These are phyloP conservation scores for Drosophila pseudoananassae DNA, from an alignment of 1,140 invertebrate species.

Conservation along the genomic window DNA sequence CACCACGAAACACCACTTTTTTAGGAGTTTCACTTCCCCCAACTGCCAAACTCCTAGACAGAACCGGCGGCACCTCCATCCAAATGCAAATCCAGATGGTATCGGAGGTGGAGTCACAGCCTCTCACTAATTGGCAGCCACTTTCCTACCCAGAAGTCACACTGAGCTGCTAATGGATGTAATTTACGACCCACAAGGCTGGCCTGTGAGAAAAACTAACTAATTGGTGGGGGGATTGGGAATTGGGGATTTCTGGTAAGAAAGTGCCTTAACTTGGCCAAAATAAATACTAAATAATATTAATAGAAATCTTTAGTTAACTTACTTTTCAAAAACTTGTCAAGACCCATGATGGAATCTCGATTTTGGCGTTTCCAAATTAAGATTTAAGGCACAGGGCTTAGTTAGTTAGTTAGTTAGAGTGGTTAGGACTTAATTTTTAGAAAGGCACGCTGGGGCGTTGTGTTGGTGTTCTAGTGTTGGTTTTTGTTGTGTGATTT, in stretches of 20 bases:
- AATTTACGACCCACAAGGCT: conserved; percentile 67
- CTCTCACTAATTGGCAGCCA: conserved; percentile 72
- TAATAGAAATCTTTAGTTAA: conserved; percentile 13
- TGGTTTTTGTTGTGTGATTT: conserved; percentile 23
- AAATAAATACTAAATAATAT: not conserved
- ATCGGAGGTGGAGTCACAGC: conserved; percentile 40
- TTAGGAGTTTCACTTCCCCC: not conserved
- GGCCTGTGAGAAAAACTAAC: conserved; percentile 54
- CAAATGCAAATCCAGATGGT: conserved; percentile 56
- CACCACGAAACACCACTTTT: conserved; percentile 12
- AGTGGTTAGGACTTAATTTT: conserved; percentile 30
- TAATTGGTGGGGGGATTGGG: conserved; percentile 33
- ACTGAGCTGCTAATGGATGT: conserved; percentile 76
- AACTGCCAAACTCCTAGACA: not conserved
- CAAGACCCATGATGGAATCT: conserved; percentile 31
- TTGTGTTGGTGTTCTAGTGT: conserved; percentile 35
- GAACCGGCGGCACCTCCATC: conserved; percentile 4
- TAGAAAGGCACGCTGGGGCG: conserved; percentile 70
- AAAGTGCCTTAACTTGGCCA: not conserved
- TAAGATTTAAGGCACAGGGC: conserved; percentile 63
- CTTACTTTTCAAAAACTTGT: conserved; percentile 67
- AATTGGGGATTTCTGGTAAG: no score
- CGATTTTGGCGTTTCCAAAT: conserved; percentile 38
- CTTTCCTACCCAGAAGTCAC: conserved; percentile 71
- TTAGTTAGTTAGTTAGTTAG: conserved; percentile 38